A percentile compares a stretch with the other conserved stretches of the same genome.
Evolutionary conservation across 1,140 invertebrate species (phyloP).

Genomic region (Zaprionus capensis): DNA sequence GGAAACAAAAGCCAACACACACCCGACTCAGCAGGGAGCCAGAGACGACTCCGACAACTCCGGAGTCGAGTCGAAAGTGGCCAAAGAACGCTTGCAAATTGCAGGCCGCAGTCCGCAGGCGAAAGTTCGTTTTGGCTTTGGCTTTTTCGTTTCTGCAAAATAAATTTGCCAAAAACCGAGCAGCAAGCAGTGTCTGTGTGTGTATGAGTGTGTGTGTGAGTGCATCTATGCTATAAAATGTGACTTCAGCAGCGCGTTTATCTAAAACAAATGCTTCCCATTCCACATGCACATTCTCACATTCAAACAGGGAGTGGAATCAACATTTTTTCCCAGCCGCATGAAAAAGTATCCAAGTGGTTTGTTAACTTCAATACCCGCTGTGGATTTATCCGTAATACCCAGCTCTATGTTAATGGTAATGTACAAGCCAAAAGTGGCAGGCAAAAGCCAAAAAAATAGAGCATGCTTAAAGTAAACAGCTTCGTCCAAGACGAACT

Average conservation of each 20-base stretch:
- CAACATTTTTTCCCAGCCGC: constrained; percentile 83
- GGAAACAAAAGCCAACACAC: constrained; percentile 52
- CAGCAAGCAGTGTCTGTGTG: constrained; percentile 14
- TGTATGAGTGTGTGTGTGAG: constrained; percentile 33
- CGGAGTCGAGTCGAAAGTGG: background rate
- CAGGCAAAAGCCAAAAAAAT: constrained; percentile 38
- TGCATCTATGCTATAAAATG: constrained; percentile 59
- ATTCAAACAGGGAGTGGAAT: constrained; percentile 82
- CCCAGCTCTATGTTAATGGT: constrained; percentile 84
- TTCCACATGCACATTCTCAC: constrained; percentile 50
- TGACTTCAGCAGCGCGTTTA: constrained; percentile 57
- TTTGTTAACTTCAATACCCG: constrained; percentile 84
- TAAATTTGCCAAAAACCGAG: constrained; percentile 62
- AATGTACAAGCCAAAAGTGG: constrained; percentile 71
- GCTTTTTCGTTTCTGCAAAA: constrained; percentile 64
- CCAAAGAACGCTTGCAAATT: constrained; percentile 58
- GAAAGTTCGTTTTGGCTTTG: constrained; percentile 60
- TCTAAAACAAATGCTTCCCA: constrained; percentile 56
- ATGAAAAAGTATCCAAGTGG: constrained; percentile 84
- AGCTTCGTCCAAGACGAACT: constrained; percentile 10
- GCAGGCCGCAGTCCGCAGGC: constrained; percentile 45
- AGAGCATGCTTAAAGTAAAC: constrained; percentile 7
- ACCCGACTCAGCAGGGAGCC: constrained; percentile 42
- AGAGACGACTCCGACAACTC: constrained; percentile 13
- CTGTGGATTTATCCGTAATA: constrained; percentile 84